phyloP scores from a whole-genome alignment of 2,113 vertebrate species.

The Serinus canaria region DNA sequence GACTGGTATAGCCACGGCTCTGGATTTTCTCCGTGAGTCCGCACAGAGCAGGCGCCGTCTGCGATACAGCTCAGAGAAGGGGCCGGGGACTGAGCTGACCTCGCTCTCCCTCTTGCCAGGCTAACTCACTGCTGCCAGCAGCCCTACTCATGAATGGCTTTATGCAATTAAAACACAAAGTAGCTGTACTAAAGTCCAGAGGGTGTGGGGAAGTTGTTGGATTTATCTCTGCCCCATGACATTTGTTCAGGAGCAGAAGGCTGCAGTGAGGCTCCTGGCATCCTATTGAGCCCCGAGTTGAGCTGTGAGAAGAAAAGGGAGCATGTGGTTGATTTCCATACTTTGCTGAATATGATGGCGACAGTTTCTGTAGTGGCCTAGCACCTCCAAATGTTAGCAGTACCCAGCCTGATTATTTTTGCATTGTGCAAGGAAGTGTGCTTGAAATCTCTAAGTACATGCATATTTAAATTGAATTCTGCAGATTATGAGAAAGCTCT shows the following conservation, averaged over 20 bases:
- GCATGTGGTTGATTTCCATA: accelerated
- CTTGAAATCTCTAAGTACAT: background rate
- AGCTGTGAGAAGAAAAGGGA: background rate
- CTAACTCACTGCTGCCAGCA: background rate
- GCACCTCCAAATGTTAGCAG: background rate
- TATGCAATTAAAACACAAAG: background rate
- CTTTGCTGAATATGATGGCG: background rate
- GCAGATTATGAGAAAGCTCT: background rate
- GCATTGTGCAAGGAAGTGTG: background rate
- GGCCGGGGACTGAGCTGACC: background rate
- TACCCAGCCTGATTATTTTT: background rate
- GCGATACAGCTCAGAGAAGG: accelerated
- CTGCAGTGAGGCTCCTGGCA: background rate
- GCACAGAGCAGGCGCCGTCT: accelerated
- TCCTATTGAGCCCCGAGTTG: background rate
- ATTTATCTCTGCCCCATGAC: background rate
- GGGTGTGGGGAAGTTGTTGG: background rate
- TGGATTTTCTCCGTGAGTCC: accelerated
- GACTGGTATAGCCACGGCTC: background rate
- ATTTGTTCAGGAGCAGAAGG: background rate
- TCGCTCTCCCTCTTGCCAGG: background rate
- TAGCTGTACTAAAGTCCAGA: background rate
- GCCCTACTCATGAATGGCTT: background rate
- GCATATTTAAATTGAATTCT: background rate
- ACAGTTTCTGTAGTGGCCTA: background rate